Percentiles rank a stretch among this genome's conserved stretches.
Conservation (phyloP, 2,888 invertebrate genomes). For the Amphipyra berbera region DNA sequence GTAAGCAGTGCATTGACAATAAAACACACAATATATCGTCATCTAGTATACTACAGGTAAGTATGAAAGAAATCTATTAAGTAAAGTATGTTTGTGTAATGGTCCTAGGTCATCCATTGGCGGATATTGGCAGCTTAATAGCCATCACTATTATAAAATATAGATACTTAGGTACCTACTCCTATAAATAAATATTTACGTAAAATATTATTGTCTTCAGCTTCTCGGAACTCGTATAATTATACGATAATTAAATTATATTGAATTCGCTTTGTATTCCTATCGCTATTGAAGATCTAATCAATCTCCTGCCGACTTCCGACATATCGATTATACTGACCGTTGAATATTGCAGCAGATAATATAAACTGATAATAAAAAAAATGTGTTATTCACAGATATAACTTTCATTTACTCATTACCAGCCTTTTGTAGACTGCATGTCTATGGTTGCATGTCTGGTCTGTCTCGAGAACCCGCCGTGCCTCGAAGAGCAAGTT, state of each 20-base stretch:
- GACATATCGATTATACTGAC: not conserved
- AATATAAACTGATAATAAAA: not conserved
- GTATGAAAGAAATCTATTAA: no score
- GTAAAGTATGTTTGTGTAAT: no score
- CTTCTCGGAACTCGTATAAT: constrained; percentile 23
- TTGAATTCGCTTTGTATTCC: constrained; percentile 27
- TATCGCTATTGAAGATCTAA: constrained; percentile 28
- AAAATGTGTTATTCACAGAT: not conserved
- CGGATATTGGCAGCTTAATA: not conserved
- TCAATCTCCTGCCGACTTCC: constrained; percentile 21
- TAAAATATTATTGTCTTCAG: not conserved
- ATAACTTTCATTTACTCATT: no score
- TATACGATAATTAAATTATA: constrained; percentile 18
- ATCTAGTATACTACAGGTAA: no score
- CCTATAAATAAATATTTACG: not conserved
- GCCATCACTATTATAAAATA: not conserved
- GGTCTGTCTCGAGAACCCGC: no score
- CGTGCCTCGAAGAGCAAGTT: no score
- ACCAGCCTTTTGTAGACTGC: no score
- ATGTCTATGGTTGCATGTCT: no score
- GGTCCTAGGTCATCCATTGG: not conserved
- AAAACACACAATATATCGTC: no score
- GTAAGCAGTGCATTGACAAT: no score
- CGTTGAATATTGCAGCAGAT: not conserved
- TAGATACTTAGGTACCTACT: not conserved